These are phyloP conservation scores for Ruditapes philippinarum DNA, from an alignment of 1,140 invertebrate species.

Conservation along the genomic window DNA sequence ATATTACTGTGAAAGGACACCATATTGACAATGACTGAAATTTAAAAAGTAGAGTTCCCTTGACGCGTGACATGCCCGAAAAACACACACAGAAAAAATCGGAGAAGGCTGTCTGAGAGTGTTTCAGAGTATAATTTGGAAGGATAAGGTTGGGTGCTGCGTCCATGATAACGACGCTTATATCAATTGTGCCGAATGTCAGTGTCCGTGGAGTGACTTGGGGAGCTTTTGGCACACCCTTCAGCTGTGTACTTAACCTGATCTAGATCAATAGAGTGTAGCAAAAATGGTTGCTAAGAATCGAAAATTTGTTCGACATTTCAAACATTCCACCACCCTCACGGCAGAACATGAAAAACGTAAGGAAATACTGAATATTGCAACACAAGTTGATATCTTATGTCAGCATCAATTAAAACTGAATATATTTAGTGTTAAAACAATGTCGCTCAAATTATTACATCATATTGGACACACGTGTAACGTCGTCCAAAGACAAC, in stretches of 20 bases:
- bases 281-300: not conserved
- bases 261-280: not conserved
- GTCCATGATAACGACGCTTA: slow-evolving; percentile 11
- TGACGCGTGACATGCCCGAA: slow-evolving; percentile 36
- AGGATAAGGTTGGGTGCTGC: not conserved
- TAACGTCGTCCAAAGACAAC: not conserved
- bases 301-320: slow-evolving; percentile 32
- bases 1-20: slow-evolving; percentile 35
- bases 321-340: slow-evolving; percentile 25
- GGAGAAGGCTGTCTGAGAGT: too few species aligned
- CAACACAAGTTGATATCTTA: slow-evolving; percentile 68
- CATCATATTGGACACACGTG: slow-evolving; percentile 11
- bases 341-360: slow-evolving; percentile 26
- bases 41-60: not conserved
- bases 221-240: slow-evolving; percentile 27
- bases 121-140: slow-evolving; percentile 26
- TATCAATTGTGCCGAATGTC: not conserved
- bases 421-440: slow-evolving; percentile 73
- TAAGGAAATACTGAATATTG: slow-evolving; percentile 65
- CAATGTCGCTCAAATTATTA: slow-evolving; percentile 37
- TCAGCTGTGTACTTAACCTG: slow-evolving; percentile 19
- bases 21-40: slow-evolving; percentile 17
- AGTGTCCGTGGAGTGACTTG: slow-evolving; percentile 7
- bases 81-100: too few species aligned
- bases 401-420: slow-evolving; percentile 73